A percentile compares a stretch with the other conserved stretches of the same genome.
Conservation (phyloP, 1,140 invertebrate species). For the Camponotus vicinus region DNA sequence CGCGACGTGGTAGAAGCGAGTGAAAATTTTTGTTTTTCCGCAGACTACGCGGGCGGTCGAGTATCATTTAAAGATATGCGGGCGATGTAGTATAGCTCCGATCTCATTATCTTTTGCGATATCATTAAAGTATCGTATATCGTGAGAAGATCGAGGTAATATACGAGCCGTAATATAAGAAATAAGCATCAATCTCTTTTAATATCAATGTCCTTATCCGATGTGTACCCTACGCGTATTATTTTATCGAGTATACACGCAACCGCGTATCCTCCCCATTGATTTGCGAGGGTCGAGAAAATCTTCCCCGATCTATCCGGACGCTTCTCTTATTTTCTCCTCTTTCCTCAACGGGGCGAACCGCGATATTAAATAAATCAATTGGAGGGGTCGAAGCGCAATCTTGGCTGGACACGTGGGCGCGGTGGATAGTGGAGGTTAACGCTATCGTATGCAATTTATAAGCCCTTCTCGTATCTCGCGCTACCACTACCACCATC, state of each 20-base stretch:
- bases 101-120: background rate
- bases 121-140: background rate
- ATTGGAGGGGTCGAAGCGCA: constrained; percentile 78
- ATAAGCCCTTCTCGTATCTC: constrained; percentile 81
- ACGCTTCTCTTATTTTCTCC: background rate
- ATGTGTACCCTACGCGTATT: background rate
- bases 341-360: constrained; percentile 21
- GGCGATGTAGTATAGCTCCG: background rate
- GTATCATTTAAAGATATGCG: constrained; percentile 11
- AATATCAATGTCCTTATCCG: background rate
- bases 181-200: background rate
- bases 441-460: constrained; percentile 84
- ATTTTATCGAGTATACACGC: background rate
- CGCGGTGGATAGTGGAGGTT: constrained; percentile 60
- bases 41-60: background rate
- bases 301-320: constrained; percentile 13
- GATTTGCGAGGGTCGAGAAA: background rate
- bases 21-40: background rate
- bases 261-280: background rate
- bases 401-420: constrained; percentile 79
- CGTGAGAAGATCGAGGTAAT: background rate
- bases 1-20: constrained; percentile 33
- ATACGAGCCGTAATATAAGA: background rate
- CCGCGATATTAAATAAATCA: constrained; percentile 79
- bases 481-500: constrained; percentile 67